These are phyloP conservation scores for Lasioglossum villosulum DNA, from an alignment of 2,888 invertebrate species.

Conservation along the genomic window DNA sequence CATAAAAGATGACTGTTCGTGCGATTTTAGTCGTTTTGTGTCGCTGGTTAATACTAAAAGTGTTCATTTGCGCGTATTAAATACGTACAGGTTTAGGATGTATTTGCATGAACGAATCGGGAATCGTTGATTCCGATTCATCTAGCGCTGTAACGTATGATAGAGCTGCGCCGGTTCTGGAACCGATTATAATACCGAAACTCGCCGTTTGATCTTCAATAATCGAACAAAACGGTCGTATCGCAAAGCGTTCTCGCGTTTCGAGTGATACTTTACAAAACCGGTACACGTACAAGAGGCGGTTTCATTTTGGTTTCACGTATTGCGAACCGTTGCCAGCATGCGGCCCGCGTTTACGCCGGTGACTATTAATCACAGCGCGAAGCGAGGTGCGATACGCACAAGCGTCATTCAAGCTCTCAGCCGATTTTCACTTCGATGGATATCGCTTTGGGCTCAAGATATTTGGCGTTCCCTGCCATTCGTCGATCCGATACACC, in stretches of 20 bases:
- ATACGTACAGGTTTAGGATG: background rate
- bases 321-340: conserved; percentile 30
- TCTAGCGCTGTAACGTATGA: background rate
- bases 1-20: too few species aligned
- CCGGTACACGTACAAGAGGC: conserved; percentile 16
- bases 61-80: too few species aligned
- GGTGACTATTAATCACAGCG: conserved; percentile 59
- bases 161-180: background rate
- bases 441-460: conserved; percentile 51
- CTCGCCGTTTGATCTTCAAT: conserved; percentile 4
- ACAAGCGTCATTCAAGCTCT: conserved; percentile 62
- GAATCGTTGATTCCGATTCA: background rate
- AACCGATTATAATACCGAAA: background rate
- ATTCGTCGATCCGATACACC: conserved; percentile 17
- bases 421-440: conserved; percentile 64
- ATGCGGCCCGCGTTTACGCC: conserved; percentile 32
- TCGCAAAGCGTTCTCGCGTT: conserved; percentile 27
- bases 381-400: conserved; percentile 59
- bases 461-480: conserved; percentile 42
- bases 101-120: background rate
- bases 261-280: conserved; percentile 51
- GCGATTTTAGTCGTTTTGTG: too few species aligned
- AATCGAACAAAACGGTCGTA: conserved; percentile 26
- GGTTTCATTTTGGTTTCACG: conserved; percentile 48
- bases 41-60: too few species aligned